A percentile compares a stretch with the other conserved stretches of the same genome.
Conservation (phyloP, 2,797 vertebrate species). For the Pampus argenteus region DNA sequence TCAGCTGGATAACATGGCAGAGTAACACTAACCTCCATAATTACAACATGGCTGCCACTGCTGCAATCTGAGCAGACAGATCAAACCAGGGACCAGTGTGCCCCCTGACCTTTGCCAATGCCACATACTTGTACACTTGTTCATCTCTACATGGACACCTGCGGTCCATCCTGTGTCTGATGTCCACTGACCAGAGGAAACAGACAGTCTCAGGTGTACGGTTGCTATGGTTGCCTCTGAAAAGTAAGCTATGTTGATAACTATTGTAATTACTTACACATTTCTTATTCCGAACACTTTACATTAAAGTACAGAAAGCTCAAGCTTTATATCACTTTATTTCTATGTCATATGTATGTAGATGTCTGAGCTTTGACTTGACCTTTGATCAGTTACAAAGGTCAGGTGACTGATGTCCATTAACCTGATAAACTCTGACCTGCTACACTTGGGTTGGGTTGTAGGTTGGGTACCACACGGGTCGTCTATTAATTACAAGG, state of each 20-base stretch:
- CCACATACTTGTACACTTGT: too few species aligned
- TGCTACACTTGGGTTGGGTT: too few species aligned
- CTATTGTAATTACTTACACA: not conserved
- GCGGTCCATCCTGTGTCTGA: not conserved
- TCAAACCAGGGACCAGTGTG: not conserved
- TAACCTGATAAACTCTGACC: too few species aligned
- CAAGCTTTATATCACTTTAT: too few species aligned
- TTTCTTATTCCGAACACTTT: too few species aligned
- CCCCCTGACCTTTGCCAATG: not conserved
- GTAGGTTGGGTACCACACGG: too few species aligned
- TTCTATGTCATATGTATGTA: too few species aligned
- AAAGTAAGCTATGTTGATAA: not conserved
- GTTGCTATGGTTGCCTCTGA: not conserved
- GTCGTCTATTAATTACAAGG: too few species aligned
- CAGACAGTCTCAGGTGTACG: not conserved
- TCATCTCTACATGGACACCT: too few species aligned
- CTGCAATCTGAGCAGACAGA: not conserved
- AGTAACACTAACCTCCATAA: slow-evolving; percentile 3
- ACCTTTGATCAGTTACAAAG: not conserved
- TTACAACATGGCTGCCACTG: not conserved
- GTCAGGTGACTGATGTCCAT: too few species aligned
- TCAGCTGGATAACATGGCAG: slow-evolving; percentile 18
- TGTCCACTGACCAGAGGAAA: not conserved
- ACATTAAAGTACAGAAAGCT: too few species aligned
- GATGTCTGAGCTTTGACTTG: too few species aligned